A percentile compares a stretch with the other conserved stretches of the same genome.
These are phyloP conservation scores for Oceanodroma leucorhoa DNA, from an alignment of 2,797 vertebrate genomes.

Conservation along the genomic window DNA sequence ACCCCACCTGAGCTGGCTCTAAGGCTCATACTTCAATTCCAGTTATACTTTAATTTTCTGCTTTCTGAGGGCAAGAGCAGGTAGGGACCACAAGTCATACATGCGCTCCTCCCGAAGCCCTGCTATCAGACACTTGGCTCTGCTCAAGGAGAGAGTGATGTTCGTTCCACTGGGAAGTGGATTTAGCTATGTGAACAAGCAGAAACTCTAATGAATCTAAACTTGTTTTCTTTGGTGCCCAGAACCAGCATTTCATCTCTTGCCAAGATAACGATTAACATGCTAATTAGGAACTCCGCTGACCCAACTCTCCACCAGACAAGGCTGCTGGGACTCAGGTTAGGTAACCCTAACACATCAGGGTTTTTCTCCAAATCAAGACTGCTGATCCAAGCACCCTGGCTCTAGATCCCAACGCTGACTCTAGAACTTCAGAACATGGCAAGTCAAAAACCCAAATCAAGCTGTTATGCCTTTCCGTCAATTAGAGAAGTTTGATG, in stretches of 20 bases:
- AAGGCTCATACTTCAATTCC: background rate
- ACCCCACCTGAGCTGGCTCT: background rate
- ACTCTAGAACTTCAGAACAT: background rate
- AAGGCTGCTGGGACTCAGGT: background rate
- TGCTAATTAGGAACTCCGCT: background rate
- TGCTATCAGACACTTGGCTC: background rate
- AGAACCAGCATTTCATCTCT: background rate
- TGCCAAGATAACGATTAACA: background rate
- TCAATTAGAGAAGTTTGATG: background rate
- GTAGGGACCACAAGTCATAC: background rate
- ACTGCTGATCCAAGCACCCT: background rate
- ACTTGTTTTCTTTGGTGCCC: background rate
- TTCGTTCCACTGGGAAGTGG: background rate
- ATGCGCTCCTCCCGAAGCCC: background rate
- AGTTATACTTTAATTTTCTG: background rate
- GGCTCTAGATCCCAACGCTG: background rate
- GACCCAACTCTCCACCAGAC: background rate
- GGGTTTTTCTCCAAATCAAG: background rate
- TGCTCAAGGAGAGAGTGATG: background rate
- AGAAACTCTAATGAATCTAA: background rate
- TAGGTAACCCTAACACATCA: background rate
- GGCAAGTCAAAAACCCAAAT: background rate
- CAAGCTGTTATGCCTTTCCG: background rate
- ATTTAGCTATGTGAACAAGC: background rate
- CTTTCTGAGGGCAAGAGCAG: background rate